These are phyloP conservation scores for Speoplatyrhinus poulsoni DNA, from an alignment of 2,113 vertebrate genomes.

Conservation along the genomic window DNA sequence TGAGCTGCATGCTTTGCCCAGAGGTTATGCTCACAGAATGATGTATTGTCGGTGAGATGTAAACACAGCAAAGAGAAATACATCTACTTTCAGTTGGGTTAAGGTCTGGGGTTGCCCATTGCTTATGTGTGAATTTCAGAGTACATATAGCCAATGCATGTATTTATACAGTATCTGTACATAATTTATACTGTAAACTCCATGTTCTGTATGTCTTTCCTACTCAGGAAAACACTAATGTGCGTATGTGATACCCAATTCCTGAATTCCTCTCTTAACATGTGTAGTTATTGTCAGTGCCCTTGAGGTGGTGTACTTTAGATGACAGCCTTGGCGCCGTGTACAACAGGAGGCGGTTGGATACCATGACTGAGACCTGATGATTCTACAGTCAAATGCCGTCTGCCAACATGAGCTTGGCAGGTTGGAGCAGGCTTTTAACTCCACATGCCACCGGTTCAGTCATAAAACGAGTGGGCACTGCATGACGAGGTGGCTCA, in stretches of 20 bases:
- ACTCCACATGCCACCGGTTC: slow-evolving; percentile 4
- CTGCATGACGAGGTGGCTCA: slow-evolving; percentile 4
- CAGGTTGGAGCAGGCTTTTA: slow-evolving; percentile 51
- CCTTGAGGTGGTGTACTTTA: slow-evolving; percentile 16
- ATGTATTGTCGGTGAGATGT: neutral
- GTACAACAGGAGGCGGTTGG: slow-evolving; percentile 23
- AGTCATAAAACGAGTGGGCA: slow-evolving; percentile 10
- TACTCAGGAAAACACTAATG: neutral
- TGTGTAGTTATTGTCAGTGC: slow-evolving; percentile 20
- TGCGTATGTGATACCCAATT: neutral
- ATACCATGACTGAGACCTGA: slow-evolving; percentile 39
- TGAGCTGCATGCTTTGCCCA: neutral
- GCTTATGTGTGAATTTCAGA: no score
- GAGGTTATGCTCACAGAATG: neutral
- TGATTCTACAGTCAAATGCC: slow-evolving; percentile 30
- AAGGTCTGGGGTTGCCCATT: no score
- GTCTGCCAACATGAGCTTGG: slow-evolving; percentile 39
- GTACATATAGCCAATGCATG: neutral
- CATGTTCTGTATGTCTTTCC: neutral
- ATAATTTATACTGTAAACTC: no score
- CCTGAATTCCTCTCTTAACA: slow-evolving; percentile 19
- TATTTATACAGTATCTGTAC: no score
- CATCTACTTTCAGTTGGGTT: no score
- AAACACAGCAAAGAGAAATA: neutral
- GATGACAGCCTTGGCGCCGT: slow-evolving; percentile 26